Conservation (phyloP, 1,140 invertebrate genomes). For the Anagrus nilaparvatae region DNA sequence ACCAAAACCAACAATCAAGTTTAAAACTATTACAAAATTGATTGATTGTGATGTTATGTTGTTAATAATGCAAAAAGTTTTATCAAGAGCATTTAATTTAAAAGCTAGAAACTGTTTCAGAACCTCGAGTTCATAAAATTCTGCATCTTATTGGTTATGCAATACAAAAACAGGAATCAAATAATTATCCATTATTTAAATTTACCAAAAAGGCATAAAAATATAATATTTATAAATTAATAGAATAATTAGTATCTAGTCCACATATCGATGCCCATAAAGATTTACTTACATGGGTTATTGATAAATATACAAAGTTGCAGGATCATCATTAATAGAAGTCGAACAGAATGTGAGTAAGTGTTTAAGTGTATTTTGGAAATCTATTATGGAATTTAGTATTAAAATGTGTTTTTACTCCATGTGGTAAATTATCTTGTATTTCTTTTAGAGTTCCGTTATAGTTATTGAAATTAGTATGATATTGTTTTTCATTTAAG, state of each 20-base stretch:
- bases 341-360: no score
- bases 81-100: conserved; percentile 61
- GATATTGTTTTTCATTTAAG: no score
- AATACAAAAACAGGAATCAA: conserved; percentile 83
- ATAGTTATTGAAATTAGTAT: no score
- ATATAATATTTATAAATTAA: conserved; percentile 56
- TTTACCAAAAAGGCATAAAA: conserved; percentile 66
- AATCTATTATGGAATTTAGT: no score
- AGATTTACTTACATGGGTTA: conserved; percentile 75
- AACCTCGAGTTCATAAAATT: conserved; percentile 81
- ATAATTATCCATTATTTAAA: conserved; percentile 63
- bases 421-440: no score
- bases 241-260: conserved; percentile 60
- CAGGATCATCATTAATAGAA: conserved; percentile 22
- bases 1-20: conserved; percentile 65
- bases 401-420: no score
- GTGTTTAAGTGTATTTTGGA: no score
- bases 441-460: no score
- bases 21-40: conserved; percentile 70
- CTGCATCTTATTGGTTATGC: conserved; percentile 81
- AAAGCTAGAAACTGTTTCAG: conserved; percentile 74
- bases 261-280: conserved; percentile 73
- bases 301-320: conserved; percentile 60
- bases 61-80: conserved; percentile 67
- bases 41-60: conserved; percentile 88